Evolutionary conservation across 1,140 invertebrate species (phyloP).

Genomic region (Apis dorsata): DNA sequence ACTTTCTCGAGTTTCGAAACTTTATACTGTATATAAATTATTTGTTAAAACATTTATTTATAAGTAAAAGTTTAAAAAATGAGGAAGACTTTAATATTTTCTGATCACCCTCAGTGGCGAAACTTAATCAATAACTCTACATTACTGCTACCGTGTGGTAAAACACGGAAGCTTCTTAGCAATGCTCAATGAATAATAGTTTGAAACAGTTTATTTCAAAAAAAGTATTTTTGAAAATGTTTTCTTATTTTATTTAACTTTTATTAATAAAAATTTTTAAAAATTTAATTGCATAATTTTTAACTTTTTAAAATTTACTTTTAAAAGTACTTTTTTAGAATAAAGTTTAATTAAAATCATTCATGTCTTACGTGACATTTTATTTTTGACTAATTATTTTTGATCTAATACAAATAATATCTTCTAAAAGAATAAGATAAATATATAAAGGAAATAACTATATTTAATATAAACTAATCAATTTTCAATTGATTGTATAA

Average conservation of each 20-base stretch:
- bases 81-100: not conserved
- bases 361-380: not conserved
- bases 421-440: no score
- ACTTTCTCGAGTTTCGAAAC: not conserved
- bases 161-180: conserved; percentile 29
- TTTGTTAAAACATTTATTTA: conserved; percentile 10
- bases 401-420: no score
- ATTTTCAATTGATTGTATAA: no score
- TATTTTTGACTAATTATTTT: not conserved
- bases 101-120: not conserved
- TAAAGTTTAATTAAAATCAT: not conserved
- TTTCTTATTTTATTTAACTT: not conserved
- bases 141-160: conserved; percentile 63
- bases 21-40: not conserved
- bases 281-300: not conserved
- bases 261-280: not conserved
- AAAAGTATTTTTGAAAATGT: not conserved
- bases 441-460: no score
- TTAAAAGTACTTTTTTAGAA: no score
- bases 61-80: not conserved
- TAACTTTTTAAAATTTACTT: not conserved
- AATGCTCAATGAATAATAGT: not conserved
- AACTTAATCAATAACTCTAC: conserved; percentile 64
- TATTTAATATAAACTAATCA: no score
- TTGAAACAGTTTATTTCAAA: not conserved